These are phyloP conservation scores for Drosophila tsacasi DNA, from an alignment of 1,140 invertebrate genomes.

Conservation along the genomic window DNA sequence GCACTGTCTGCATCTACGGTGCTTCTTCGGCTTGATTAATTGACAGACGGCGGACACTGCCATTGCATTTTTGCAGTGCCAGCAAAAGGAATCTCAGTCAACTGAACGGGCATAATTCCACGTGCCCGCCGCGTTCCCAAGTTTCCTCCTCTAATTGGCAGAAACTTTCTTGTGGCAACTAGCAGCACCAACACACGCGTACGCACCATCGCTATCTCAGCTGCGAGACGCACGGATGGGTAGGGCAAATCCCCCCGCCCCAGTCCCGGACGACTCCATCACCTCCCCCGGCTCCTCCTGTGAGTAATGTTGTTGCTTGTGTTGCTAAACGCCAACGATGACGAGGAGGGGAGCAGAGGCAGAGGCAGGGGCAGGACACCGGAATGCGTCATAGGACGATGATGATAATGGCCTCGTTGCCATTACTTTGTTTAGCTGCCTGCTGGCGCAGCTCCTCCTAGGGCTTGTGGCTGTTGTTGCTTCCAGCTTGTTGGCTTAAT, in stretches of 20 bases:
- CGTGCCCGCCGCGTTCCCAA: slow-evolving; percentile 53
- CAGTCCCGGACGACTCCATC: no score
- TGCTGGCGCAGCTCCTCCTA: slow-evolving; percentile 30
- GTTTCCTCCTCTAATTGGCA: slow-evolving; percentile 65
- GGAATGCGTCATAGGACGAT: slow-evolving; percentile 54
- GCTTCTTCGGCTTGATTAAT: slow-evolving; percentile 68
- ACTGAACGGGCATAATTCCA: slow-evolving; percentile 59
- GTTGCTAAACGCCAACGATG: slow-evolving; percentile 67
- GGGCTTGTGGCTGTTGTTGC: slow-evolving; percentile 33
- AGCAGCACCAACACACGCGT: slow-evolving; percentile 33
- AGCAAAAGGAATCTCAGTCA: slow-evolving; percentile 62
- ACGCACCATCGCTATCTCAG: slow-evolving; percentile 48
- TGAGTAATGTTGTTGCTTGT: slow-evolving; percentile 74
- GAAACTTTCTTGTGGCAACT: slow-evolving; percentile 46
- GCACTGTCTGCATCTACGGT: slow-evolving; percentile 56
- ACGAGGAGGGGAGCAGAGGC: slow-evolving; percentile 8
- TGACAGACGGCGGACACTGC: slow-evolving; percentile 1
- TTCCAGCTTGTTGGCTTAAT: slow-evolving; percentile 70
- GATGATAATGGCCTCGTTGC: slow-evolving; percentile 76
- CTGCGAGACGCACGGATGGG: slow-evolving; percentile 55
- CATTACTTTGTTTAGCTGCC: slow-evolving; percentile 54
- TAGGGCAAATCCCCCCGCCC: slow-evolving; percentile 31
- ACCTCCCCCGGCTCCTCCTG: slow-evolving; percentile 18
- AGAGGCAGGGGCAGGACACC: background rate
- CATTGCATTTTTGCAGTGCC: slow-evolving; percentile 59